Evolutionary conservation across 2,113 vertebrate genomes (phyloP), one percentile per base, ranked within the genome.

Genomic region (Nesospiza acunhae): DNA sequence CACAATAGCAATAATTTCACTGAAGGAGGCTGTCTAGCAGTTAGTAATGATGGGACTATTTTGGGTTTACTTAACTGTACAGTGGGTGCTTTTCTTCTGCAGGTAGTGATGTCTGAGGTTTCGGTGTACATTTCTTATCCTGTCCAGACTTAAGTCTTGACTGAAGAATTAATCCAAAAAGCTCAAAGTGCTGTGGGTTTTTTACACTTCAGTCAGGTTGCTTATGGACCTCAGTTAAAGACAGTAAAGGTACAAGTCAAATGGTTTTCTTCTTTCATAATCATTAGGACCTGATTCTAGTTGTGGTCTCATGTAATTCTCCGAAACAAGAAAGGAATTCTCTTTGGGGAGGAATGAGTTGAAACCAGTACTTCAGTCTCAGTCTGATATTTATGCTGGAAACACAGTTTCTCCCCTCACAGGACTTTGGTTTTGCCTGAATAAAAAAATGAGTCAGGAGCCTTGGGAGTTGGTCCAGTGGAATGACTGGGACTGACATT

Each of bases 1-100:
- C 94, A 94, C 76, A 93, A 90, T 89, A 86, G 80, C 60, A 84
- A 31, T 93, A 75, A 88, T 95, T 96, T 81, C 69, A 77, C 75
- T 84, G 67, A 79, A 59, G 82, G 56, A 47, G 52, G 44, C 66
- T 77, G 58, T 92, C 83, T 92, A 22, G 63, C 63, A 77, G 50
- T 79, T 82, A 73, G 70, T 75, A 76, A 76, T 50, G 67, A 77
- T 92, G 75, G 46, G 39, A 42, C 47, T 90, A 24, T 49, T 94
- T 87, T 66, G 84, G 56, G 56, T 88, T 86, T 93, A 58, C 60
- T 81, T 69, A 78, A 39, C 68, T 68, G 52, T 68, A 28, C 42
- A 78, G 67, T 74, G 28, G 44, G 50, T 64, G n/a, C 10, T 93
- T 90, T 90, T 73, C 50, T 92, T 69, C 76, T 89, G 59, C 76